These are phyloP conservation scores for Sparidentex hasta DNA, from an alignment of 2,797 vertebrate genomes.

Conservation along the genomic window DNA sequence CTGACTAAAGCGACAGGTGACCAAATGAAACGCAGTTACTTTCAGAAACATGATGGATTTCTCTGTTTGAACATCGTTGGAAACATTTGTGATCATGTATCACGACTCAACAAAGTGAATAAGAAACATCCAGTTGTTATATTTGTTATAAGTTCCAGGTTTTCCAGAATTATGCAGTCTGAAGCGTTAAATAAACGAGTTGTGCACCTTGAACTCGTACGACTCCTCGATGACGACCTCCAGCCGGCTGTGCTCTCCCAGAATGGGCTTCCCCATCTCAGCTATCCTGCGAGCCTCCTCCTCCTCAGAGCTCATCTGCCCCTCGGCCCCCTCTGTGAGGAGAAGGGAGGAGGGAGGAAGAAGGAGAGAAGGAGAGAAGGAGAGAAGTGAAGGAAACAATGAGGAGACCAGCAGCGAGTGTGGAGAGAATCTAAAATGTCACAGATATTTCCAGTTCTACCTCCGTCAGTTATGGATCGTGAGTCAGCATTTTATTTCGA, in stretches of 20 bases:
- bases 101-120: no score
- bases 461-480: constrained; percentile 31
- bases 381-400: constrained; percentile 10
- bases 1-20: no score
- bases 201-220: constrained; percentile 93
- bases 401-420: constrained; percentile 2
- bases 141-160: no score
- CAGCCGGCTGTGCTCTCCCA: constrained; percentile 92
- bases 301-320: constrained; percentile 89
- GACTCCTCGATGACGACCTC: constrained; percentile 96
- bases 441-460: neutral
- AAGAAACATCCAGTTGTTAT: no score
- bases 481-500: constrained; percentile 42
- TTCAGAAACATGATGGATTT: no score
- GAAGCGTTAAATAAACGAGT: neutral
- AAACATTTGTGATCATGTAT: no score
- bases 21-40: no score
- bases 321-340: constrained; percentile 86
- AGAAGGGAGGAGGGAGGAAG: neutral
- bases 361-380: neutral
- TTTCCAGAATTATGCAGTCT: no score
- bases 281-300: constrained; percentile 93
- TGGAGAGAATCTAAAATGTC: constrained; percentile 2
- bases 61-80: no score
- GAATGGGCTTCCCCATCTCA: constrained; percentile 94